Conservation (phyloP, 2,113 vertebrate species). For the Brachirus orientalis region DNA sequence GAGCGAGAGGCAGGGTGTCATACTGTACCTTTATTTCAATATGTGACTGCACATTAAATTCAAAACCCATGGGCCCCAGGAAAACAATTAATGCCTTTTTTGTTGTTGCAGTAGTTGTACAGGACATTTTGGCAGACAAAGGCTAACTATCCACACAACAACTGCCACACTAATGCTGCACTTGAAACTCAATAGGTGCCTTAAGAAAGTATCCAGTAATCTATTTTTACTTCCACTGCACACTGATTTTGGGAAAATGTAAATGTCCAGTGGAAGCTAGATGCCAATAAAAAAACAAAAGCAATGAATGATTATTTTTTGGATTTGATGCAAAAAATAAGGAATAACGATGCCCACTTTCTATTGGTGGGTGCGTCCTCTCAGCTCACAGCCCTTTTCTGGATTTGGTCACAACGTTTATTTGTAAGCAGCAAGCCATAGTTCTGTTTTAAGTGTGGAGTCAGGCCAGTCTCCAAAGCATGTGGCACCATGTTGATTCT, state of each 20-base stretch:
- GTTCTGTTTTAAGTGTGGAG: constrained; percentile 23
- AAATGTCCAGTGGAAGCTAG: constrained; percentile 7
- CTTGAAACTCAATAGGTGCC: constrained; percentile 25
- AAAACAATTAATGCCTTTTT: constrained; percentile 4
- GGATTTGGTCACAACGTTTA: too few relatives aligned
- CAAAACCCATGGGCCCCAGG: constrained; percentile 6
- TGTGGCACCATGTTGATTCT: too few relatives aligned
- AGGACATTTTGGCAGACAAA: too few relatives aligned
- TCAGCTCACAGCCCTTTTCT: too few relatives aligned
- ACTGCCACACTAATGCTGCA: constrained; percentile 45
- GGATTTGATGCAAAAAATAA: constrained; percentile 4
- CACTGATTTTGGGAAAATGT: constrained; percentile 7
- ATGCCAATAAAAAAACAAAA: too few relatives aligned
- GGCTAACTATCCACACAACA: too few relatives aligned
- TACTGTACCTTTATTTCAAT: not conserved
- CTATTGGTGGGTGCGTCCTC: too few relatives aligned
- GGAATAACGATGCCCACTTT: not conserved
- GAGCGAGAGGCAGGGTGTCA: too few relatives aligned
- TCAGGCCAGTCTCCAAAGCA: constrained; percentile 45
- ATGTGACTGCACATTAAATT: constrained; percentile 19
- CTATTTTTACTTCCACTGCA: not conserved
- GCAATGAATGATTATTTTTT: too few relatives aligned
- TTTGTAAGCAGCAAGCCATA: constrained; percentile 17
- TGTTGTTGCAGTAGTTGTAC: constrained; percentile 48
- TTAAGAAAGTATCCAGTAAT: not conserved